Evolutionary conservation across 2,797 vertebrate genomes (phyloP).

Genomic region (Sebastes matsubarae): DNA sequence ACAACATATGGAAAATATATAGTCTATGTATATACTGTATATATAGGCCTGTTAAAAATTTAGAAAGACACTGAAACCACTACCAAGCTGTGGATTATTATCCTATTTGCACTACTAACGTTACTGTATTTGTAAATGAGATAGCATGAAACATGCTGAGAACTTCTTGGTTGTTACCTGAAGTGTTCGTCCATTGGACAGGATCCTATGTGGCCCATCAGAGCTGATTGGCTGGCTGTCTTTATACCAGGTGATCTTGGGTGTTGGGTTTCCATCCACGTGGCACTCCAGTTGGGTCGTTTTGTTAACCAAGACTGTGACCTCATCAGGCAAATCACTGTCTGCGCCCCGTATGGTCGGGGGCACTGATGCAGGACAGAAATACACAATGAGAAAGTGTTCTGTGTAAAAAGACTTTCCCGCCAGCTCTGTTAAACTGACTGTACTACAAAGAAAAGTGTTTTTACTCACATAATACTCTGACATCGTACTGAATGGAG

Average conservation of each 20-base stretch:
- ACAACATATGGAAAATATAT: no score
- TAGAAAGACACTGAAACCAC: no score
- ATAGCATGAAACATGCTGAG: background rate
- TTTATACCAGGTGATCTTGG: constrained; percentile 91
- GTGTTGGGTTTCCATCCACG: constrained; percentile 87
- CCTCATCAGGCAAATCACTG: constrained; percentile 85
- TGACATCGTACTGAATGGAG: constrained; percentile 91
- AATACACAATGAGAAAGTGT: background rate
- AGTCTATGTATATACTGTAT: no score
- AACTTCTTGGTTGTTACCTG: constrained; percentile 81
- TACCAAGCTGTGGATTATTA: no score
- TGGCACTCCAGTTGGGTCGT: constrained; percentile 86
- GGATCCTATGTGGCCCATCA: constrained; percentile 73
- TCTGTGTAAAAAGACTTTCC: background rate
- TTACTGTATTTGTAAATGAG: no score
- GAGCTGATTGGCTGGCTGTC: constrained; percentile 83
- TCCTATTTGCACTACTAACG: no score
- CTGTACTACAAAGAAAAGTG: background rate
- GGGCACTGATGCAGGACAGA: constrained; percentile 82
- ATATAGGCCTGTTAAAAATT: no score
- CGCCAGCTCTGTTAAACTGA: background rate
- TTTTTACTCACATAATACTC: constrained; percentile 88
- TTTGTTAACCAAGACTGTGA: constrained; percentile 87
- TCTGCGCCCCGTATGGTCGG: constrained; percentile 86
- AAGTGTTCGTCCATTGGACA: constrained; percentile 87